A percentile compares a stretch with the other conserved stretches of the same genome.
Evolutionary conservation across 1,140 invertebrate genomes (phyloP).

Genomic region (Chionoecetes opilio): DNA sequence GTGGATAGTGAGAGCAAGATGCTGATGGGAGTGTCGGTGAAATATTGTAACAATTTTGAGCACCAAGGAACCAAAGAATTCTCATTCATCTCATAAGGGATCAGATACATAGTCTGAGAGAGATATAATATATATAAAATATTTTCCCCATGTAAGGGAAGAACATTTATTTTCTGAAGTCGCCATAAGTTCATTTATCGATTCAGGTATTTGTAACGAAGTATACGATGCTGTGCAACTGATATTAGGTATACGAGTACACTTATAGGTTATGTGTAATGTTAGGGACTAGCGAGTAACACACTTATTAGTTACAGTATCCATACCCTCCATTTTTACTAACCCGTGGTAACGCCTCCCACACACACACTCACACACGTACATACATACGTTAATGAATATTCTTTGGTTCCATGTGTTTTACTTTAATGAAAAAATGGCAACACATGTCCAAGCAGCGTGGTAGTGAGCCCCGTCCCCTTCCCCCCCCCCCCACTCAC

Average conservation of each 20-base stretch:
- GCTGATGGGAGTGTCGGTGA: constrained; percentile 66
- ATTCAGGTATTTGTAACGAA: constrained; percentile 80
- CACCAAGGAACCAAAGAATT: constrained; percentile 79
- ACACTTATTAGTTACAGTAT: constrained; percentile 71
- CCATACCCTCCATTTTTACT: constrained; percentile 73
- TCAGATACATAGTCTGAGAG: constrained; percentile 72
- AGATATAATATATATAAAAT: constrained; percentile 63
- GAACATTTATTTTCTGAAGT: constrained; percentile 75
- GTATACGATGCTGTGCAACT: constrained; percentile 80
- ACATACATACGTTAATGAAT: constrained; percentile 67
- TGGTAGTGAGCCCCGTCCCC: constrained; percentile 73
- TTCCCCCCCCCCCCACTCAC: neutral
- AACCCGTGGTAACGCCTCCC: constrained; percentile 12
- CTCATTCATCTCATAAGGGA: constrained; percentile 67
- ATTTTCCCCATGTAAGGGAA: constrained; percentile 65
- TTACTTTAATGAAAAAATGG: constrained; percentile 55
- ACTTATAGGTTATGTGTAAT: constrained; percentile 79
- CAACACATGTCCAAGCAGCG: constrained; percentile 64
- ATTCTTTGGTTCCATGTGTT: constrained; percentile 80
- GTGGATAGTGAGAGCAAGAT: constrained; percentile 65
- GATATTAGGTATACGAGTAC: constrained; percentile 78
- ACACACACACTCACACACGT: constrained; percentile 42
- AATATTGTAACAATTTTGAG: constrained; percentile 46
- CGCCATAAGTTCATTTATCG: constrained; percentile 52
- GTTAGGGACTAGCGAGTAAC: constrained; percentile 77